Percentiles rank a stretch among this genome's conserved stretches.
Evolutionary conservation across 2,797 vertebrate genomes (phyloP).

Genomic region (Betta splendens): DNA sequence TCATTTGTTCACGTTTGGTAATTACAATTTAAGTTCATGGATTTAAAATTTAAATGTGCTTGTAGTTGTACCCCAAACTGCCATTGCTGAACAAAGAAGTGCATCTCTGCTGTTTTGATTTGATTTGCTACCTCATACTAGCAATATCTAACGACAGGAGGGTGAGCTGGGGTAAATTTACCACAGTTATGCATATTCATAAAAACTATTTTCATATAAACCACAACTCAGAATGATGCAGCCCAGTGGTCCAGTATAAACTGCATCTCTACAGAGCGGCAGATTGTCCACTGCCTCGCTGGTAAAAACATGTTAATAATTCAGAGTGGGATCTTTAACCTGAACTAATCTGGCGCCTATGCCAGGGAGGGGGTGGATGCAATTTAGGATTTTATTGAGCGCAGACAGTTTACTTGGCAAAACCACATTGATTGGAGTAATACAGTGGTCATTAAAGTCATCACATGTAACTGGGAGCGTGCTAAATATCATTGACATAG

Average conservation of each 20-base stretch:
- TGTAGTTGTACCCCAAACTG: constrained; percentile 69
- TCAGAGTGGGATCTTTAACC: constrained; percentile 30
- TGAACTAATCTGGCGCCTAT: constrained; percentile 30
- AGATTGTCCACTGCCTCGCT: constrained; percentile 4
- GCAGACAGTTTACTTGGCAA: constrained; percentile 23
- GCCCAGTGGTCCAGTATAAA: too few relatives aligned
- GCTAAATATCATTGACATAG: constrained; percentile 49
- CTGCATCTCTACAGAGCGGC: not conserved
- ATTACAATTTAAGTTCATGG: constrained; percentile 77
- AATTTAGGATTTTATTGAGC: constrained; percentile 41
- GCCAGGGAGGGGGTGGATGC: constrained; percentile 18
- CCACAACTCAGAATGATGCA: not conserved
- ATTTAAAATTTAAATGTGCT: constrained; percentile 77
- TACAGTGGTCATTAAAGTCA: constrained; percentile 53
- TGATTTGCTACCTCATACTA: constrained; percentile 53
- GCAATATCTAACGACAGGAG: constrained; percentile 32
- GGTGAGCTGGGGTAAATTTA: constrained; percentile 8
- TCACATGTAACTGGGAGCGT: constrained; percentile 35
- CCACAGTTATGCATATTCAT: constrained; percentile 1
- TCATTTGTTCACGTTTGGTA: constrained; percentile 69
- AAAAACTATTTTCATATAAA: constrained; percentile 8
- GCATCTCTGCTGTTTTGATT: constrained; percentile 46
- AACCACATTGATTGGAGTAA: constrained; percentile 47
- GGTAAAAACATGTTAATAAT: constrained; percentile 13
- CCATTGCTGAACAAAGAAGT: constrained; percentile 57